A percentile compares a stretch with the other conserved stretches of the same genome.
Evolutionary conservation across 2,113 vertebrate genomes (phyloP).

Genomic region (Coptodon rendalli): DNA sequence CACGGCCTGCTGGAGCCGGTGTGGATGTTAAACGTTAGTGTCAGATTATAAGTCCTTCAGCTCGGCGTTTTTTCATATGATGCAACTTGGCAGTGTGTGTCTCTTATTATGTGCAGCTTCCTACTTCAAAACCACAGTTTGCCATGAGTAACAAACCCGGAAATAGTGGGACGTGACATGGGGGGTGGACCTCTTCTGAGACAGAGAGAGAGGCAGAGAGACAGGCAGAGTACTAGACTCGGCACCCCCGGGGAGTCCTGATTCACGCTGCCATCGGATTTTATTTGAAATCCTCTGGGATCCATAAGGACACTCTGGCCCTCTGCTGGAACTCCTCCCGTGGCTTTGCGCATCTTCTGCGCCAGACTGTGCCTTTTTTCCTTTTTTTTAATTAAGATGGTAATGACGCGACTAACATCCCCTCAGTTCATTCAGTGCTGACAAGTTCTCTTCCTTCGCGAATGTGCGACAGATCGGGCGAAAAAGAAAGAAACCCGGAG

Average conservation of each 20-base stretch:
- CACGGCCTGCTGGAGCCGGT: background rate
- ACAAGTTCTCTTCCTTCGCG: background rate
- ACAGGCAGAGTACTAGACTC: background rate
- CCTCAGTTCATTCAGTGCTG: background rate
- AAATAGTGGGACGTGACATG: conserved; percentile 38
- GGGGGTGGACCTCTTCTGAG: background rate
- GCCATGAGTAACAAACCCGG: conserved; percentile 58
- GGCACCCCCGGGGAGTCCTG: background rate
- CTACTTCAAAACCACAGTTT: conserved; percentile 12
- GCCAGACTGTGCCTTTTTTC: background rate
- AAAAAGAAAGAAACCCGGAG: background rate
- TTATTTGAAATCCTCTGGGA: background rate
- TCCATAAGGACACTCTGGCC: background rate
- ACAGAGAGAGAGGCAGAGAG: background rate
- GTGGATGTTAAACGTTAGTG: background rate
- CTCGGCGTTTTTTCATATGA: background rate
- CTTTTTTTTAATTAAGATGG: background rate
- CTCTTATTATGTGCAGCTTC: background rate
- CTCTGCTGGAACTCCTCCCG: background rate
- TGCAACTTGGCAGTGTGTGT: background rate
- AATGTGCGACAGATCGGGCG: background rate
- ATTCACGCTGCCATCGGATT: background rate
- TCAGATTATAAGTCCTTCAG: background rate
- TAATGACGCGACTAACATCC: background rate
- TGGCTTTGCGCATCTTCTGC: background rate